These are phyloP conservation scores for Pollenia griseotomentosa DNA, from an alignment of 2,888 invertebrate species.

Conservation along the genomic window DNA sequence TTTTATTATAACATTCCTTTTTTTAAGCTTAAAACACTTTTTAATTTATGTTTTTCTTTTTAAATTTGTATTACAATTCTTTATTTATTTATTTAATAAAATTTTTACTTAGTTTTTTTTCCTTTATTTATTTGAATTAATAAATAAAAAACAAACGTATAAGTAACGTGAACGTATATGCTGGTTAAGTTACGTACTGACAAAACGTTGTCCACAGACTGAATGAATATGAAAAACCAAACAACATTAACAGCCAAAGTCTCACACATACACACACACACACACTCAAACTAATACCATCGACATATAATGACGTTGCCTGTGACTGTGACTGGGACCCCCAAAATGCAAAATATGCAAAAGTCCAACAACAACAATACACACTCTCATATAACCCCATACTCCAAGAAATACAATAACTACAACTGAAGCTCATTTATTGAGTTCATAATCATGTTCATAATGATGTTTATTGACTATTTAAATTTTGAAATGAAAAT, in stretches of 20 bases:
- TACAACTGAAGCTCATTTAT: constrained; percentile 55
- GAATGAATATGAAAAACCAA: constrained; percentile 75
- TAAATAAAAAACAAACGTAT: constrained; percentile 48
- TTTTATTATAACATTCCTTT: not conserved
- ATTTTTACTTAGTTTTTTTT: constrained; percentile 27
- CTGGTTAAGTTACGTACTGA: constrained; percentile 80
- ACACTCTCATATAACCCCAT: constrained; percentile 35
- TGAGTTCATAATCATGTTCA: constrained; percentile 59
- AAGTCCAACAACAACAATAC: constrained; percentile 44
- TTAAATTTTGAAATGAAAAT: constrained; percentile 41
- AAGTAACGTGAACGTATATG: constrained; percentile 62
- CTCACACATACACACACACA: constrained; percentile 63
- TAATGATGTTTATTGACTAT: constrained; percentile 67
- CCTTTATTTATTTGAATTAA: constrained; percentile 42
- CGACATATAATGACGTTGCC: constrained; percentile 42
- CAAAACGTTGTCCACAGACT: constrained; percentile 83
- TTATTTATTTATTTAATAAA: constrained; percentile 14
- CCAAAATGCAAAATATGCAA: constrained; percentile 74
- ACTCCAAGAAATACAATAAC: constrained; percentile 43
- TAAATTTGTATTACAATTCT: not conserved
- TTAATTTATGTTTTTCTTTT: constrained; percentile 19
- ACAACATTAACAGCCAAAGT: constrained; percentile 70
- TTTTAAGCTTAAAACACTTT: not conserved
- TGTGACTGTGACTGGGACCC: constrained; percentile 61
- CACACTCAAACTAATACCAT: constrained; percentile 22